Evolutionary conservation across 2,888 invertebrate genomes (phyloP).

Genomic region (Leptogaster cylindrica): DNA sequence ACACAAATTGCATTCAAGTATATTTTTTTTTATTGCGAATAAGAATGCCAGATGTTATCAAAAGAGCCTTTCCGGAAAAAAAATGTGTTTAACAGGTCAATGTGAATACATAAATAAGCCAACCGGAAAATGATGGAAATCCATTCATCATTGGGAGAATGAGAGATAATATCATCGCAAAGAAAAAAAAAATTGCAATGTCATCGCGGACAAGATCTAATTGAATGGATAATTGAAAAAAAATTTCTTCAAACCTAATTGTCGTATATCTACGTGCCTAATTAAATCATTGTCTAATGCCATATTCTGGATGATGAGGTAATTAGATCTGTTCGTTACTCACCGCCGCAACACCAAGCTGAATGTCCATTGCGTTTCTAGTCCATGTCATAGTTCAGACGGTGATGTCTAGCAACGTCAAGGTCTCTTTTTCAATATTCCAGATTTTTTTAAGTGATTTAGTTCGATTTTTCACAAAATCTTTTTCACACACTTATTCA

Average conservation of each 20-base stretch:
- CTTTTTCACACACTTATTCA: not conserved
- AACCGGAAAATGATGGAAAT: not conserved
- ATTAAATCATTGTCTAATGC: not conserved
- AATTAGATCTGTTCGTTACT: conserved; percentile 24
- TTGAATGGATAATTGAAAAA: conserved; percentile 32
- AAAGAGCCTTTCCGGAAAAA: no score
- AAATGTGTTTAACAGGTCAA: not conserved
- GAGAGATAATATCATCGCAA: no score
- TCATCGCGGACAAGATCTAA: conserved; percentile 25
- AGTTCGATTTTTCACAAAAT: conserved; percentile 2
- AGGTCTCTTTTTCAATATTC: not conserved
- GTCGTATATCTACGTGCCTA: no score
- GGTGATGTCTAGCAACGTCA: not conserved
- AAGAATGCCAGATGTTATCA: no score
- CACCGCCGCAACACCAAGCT: conserved; percentile 36
- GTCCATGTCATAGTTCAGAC: conserved; percentile 42
- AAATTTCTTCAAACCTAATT: no score
- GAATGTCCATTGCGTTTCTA: conserved; percentile 41
- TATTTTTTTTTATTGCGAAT: no score
- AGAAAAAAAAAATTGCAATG: no score
- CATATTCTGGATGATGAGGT: not conserved
- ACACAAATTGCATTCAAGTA: conserved; percentile 7
- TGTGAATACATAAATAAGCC: not conserved
- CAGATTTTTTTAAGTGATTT: no score
- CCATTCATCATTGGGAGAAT: no score